phyloP scores from a whole-genome alignment of 1,140 invertebrate species.

The Holotrichia oblita region DNA sequence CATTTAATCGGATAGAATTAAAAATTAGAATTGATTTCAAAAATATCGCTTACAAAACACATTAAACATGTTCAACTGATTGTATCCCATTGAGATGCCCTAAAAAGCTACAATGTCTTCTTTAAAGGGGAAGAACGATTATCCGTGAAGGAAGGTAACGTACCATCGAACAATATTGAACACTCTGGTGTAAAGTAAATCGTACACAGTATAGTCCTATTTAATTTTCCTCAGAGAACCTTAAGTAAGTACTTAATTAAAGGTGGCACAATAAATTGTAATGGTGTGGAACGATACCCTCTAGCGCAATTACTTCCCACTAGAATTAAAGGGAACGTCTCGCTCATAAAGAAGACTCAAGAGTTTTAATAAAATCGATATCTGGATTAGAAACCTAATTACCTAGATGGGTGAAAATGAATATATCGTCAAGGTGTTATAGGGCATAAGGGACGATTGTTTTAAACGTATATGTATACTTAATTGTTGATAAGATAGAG shows the following conservation, averaged over 20 bases:
- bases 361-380: conserved; percentile 46
- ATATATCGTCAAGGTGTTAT: background rate
- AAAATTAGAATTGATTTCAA: too few relatives aligned
- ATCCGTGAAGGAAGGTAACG: background rate
- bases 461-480: background rate
- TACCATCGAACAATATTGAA: background rate
- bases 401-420: conserved; percentile 18
- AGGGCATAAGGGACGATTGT: conserved; percentile 20
- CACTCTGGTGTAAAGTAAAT: conserved; percentile 16
- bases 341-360: conserved; percentile 32
- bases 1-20: too few relatives aligned
- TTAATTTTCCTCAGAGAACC: conserved; percentile 47
- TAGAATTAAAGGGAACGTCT: conserved; percentile 45
- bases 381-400: conserved; percentile 45
- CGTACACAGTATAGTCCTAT: conserved; percentile 23
- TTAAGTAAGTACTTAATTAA: conserved; percentile 51
- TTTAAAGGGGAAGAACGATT: background rate
- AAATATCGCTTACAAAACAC: too few relatives aligned
- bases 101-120: background rate
- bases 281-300: conserved; percentile 49
- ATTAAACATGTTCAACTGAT: too few relatives aligned
- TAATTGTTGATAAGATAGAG: conserved; percentile 37
- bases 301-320: conserved; percentile 51
- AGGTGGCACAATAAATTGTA: conserved; percentile 51
- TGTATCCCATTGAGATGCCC: background rate